phyloP scores from a whole-genome alignment of 2,113 vertebrate species.

The Trematocara nigrifrons region DNA sequence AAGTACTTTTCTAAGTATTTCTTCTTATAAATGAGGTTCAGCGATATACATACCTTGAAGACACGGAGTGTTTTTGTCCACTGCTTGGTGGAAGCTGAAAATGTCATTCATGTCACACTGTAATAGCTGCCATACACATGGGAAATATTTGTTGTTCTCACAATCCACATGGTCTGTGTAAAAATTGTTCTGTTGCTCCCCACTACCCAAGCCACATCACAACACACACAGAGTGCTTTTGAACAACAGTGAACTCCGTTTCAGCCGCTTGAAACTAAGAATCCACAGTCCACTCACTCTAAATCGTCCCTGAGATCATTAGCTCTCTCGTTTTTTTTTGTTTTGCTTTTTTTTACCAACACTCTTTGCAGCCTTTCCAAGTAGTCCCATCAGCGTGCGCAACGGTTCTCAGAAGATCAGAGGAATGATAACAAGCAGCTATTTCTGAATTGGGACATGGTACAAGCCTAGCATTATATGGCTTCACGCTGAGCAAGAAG shows the following conservation, averaged over 20 bases:
- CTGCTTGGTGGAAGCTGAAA: background rate
- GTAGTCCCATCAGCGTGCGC: slow-evolving; percentile 29
- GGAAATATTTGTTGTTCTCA: background rate
- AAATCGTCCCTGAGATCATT: slow-evolving; percentile 45
- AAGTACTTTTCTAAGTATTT: background rate
- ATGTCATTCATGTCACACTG: background rate
- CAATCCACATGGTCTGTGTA: background rate
- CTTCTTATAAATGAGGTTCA: background rate
- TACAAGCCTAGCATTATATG: background rate
- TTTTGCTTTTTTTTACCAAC: background rate
- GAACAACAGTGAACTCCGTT: slow-evolving; percentile 19
- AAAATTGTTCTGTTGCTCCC: background rate
- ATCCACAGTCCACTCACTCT: slow-evolving; percentile 4
- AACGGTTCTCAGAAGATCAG: slow-evolving; percentile 58
- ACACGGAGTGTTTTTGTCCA: background rate
- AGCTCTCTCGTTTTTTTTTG: background rate
- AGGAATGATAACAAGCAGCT: slow-evolving; percentile 60
- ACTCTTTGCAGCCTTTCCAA: slow-evolving; percentile 39
- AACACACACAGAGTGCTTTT: background rate
- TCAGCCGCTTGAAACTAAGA: background rate
- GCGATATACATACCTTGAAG: background rate
- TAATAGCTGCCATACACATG: background rate
- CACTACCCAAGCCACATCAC: background rate
- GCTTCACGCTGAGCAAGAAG: background rate
- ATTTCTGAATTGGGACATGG: slow-evolving; percentile 54